A percentile compares a stretch with the other conserved stretches of the same genome.
Conservation (phyloP, 2,888 invertebrate genomes). For the Cosmopolites sordidus region DNA sequence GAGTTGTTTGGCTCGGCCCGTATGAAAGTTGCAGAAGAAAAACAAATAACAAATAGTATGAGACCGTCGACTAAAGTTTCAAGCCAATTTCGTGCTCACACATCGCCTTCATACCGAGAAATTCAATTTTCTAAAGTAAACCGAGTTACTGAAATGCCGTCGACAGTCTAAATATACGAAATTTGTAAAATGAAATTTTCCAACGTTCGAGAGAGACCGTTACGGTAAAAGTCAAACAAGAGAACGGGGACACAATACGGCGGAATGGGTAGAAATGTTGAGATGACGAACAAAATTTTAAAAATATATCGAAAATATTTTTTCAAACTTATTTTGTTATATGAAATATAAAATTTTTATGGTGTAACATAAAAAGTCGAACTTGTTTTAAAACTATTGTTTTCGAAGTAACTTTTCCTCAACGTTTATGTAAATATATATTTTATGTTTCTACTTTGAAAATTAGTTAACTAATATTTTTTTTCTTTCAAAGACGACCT, state of each 20-base stretch:
- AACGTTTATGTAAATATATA: no score
- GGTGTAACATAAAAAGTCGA: no score
- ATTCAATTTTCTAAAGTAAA: slow-evolving; percentile 40
- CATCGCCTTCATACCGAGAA: slow-evolving; percentile 20
- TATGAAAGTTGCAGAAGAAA: no score
- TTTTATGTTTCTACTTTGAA: no score
- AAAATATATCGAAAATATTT: no score
- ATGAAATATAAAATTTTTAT: no score
- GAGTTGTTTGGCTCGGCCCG: no score
- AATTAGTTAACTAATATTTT: no score
- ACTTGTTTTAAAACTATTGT: no score
- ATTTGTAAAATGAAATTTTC: slow-evolving; percentile 26
- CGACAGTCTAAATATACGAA: slow-evolving; percentile 21
- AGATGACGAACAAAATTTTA: slow-evolving; percentile 1
- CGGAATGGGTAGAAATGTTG: slow-evolving; percentile 4
- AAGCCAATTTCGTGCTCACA: slow-evolving; percentile 23
- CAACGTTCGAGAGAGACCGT: slow-evolving; percentile 13
- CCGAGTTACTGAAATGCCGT: slow-evolving; percentile 24
- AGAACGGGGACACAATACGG: slow-evolving; percentile 11
- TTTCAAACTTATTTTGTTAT: no score
- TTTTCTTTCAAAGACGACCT: no score
- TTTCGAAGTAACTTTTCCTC: no score
- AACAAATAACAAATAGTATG: slow-evolving; percentile 22
- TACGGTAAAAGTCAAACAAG: slow-evolving; percentile 16
- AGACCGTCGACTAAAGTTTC: slow-evolving; percentile 25